Conservation (phyloP, 1,140 invertebrate species). For the Camponotus vicinus region DNA sequence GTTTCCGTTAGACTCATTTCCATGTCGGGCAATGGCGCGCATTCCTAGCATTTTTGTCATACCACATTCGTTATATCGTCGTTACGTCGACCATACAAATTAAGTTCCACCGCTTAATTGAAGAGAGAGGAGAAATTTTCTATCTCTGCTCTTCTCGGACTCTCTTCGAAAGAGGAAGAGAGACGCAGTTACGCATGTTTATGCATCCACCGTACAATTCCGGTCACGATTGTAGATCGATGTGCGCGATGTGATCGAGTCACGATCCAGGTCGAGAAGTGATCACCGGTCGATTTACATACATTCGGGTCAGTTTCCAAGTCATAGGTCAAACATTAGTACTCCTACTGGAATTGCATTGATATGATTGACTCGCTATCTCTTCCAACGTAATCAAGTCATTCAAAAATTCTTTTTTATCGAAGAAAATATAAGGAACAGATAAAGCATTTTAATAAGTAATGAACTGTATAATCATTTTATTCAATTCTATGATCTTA, state of each 20-base stretch:
- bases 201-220: constrained; percentile 43
- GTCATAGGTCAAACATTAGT: constrained; percentile 9
- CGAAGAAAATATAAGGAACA: background rate
- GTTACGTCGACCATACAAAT: background rate
- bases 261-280: constrained; percentile 76
- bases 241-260: constrained; percentile 67
- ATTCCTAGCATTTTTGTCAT: constrained; percentile 50
- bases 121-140: constrained; percentile 51
- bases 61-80: constrained; percentile 6
- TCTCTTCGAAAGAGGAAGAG: no score
- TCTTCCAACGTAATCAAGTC: background rate
- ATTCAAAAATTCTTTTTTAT: constrained; percentile 2
- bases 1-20: constrained; percentile 43
- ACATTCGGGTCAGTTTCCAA: constrained; percentile 51
- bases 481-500: constrained; percentile 3
- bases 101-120: constrained; percentile 16
- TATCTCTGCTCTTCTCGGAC: background rate
- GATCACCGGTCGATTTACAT: constrained; percentile 25
- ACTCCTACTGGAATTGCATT: background rate
- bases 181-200: constrained; percentile 37
- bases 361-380: background rate
- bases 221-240: constrained; percentile 68
- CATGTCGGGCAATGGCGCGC: constrained; percentile 27
- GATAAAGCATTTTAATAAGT: background rate
- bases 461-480: background rate